phyloP scores from a whole-genome alignment of 2,888 invertebrate species.

The Esperia sulphurella region DNA sequence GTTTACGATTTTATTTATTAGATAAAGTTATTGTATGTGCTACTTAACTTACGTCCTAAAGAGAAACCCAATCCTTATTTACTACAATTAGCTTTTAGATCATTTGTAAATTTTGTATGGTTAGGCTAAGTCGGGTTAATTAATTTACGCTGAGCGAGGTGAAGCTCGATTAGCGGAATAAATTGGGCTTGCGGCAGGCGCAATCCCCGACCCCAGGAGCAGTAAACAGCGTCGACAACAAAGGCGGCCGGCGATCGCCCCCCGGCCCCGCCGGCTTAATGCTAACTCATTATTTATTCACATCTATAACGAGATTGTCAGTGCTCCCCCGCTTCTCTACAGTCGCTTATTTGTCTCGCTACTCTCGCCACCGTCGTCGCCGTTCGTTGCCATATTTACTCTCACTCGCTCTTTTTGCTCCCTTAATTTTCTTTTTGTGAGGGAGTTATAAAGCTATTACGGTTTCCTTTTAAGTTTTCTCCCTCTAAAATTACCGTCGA shows the following conservation, averaged over 20 bases:
- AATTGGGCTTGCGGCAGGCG: constrained; percentile 57
- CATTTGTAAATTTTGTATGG: constrained; percentile 44
- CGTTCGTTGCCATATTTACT: constrained; percentile 52
- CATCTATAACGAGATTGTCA: constrained; percentile 75
- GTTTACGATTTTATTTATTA: too few species aligned
- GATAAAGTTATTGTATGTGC: too few species aligned
- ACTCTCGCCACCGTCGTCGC: constrained; percentile 36
- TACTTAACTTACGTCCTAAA: neutral
- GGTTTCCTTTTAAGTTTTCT: constrained; percentile 43
- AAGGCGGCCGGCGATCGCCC: constrained; percentile 50
- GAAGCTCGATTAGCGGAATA: constrained; percentile 71
- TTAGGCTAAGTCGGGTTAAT: constrained; percentile 63
- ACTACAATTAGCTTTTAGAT: constrained; percentile 11
- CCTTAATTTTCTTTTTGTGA: constrained; percentile 52
- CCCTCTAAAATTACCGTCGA: constrained; percentile 28
- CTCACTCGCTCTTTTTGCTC: constrained; percentile 52
- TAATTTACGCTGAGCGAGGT: constrained; percentile 66
- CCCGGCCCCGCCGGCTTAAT: constrained; percentile 51
- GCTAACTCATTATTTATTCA: constrained; percentile 77
- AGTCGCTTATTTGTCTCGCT: constrained; percentile 40
- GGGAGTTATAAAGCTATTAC: constrained; percentile 54
- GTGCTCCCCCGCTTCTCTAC: constrained; percentile 47
- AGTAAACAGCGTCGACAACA: constrained; percentile 69
- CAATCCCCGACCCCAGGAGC: constrained; percentile 23
- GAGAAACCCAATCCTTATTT: neutral